A percentile compares a stretch with the other conserved stretches of the same genome.
phyloP scores from a whole-genome alignment of 1,140 invertebrate genomes.

The Neocloeon triangulifer region DNA sequence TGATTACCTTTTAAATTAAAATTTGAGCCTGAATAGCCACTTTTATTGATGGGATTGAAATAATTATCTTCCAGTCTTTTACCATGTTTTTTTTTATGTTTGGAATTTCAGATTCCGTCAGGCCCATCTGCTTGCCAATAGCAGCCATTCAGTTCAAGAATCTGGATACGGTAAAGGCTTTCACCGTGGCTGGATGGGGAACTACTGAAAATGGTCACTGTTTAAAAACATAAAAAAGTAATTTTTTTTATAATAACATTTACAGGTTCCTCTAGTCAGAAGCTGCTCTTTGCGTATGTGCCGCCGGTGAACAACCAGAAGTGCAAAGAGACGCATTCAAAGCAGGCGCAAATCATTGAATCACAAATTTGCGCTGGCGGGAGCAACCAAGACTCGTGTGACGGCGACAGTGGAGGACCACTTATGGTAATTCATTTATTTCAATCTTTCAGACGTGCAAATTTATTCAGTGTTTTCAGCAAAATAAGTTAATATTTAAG shows the following conservation, averaged over 20 bases:
- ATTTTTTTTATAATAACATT: too few relatives aligned
- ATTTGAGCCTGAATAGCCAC: too few relatives aligned
- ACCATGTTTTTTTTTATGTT: too few relatives aligned
- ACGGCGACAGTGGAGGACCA: constrained; percentile 27
- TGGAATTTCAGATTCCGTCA: constrained; percentile 1
- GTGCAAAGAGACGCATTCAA: not conserved
- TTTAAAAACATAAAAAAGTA: too few relatives aligned
- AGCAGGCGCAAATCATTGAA: not conserved
- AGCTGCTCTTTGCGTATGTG: not conserved
- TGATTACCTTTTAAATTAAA: too few relatives aligned
- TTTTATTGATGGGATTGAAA: too few relatives aligned
- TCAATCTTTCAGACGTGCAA: too few relatives aligned
- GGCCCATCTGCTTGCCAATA: not conserved
- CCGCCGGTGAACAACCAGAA: not conserved
- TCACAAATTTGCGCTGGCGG: not conserved
- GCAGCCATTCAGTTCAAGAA: not conserved
- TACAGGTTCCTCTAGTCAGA: not conserved
- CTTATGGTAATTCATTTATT: constrained; percentile 12
- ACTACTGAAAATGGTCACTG: not conserved
- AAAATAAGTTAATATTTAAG: too few relatives aligned
- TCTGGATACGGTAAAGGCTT: not conserved
- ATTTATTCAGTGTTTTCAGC: too few relatives aligned
- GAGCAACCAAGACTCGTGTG: constrained; percentile 15
- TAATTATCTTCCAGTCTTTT: not conserved
- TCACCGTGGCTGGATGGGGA: constrained; percentile 1